Percentiles rank a stretch among this genome's conserved stretches.
These are phyloP conservation scores for Chondrosia reniformis DNA, from an alignment of 37 sponge, comb jelly and placozoan genomes.

Conservation along the genomic window DNA sequence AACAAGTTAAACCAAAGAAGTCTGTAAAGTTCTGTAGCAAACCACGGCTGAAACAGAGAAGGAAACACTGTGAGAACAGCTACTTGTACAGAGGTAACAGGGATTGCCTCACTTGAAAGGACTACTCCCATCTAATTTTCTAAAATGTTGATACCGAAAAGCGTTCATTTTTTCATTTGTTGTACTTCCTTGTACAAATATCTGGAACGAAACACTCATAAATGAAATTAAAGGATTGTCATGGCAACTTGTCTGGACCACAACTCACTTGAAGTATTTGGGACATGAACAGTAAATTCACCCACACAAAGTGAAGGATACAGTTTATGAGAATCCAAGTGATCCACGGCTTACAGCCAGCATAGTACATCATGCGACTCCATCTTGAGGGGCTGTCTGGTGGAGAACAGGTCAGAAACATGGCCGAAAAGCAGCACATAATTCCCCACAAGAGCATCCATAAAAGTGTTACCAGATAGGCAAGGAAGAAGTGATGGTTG, in stretches of 20 bases:
- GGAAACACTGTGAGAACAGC: not conserved
- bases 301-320: constrained; percentile 77
- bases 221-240: not conserved
- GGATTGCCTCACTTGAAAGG: constrained; percentile 65
- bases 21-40: constrained; percentile 52
- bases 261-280: constrained; percentile 82
- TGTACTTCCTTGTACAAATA: constrained; percentile 62
- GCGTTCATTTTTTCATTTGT: constrained; percentile 76
- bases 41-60: constrained; percentile 54
- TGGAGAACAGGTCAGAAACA: constrained; percentile 27
- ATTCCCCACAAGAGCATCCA: constrained; percentile 58
- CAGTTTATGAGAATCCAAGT: constrained; percentile 59
- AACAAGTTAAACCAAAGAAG: constrained; percentile 66
- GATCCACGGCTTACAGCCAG: constrained; percentile 70
- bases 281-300: constrained; percentile 64
- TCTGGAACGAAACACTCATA: constrained; percentile 20
- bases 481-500: constrained; percentile 62
- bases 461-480: constrained; percentile 53
- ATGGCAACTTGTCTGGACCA: not conserved
- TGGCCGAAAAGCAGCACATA: constrained; percentile 26
- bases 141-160: constrained; percentile 57
- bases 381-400: constrained; percentile 40
- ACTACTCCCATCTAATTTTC: constrained; percentile 42
- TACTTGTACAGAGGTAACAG: not conserved
- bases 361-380: constrained; percentile 32